A percentile compares a stretch with the other conserved stretches of the same genome.
These are phyloP conservation scores for Planiliza haematocheilus DNA, from an alignment of 2,113 vertebrate species.

Conservation along the genomic window DNA sequence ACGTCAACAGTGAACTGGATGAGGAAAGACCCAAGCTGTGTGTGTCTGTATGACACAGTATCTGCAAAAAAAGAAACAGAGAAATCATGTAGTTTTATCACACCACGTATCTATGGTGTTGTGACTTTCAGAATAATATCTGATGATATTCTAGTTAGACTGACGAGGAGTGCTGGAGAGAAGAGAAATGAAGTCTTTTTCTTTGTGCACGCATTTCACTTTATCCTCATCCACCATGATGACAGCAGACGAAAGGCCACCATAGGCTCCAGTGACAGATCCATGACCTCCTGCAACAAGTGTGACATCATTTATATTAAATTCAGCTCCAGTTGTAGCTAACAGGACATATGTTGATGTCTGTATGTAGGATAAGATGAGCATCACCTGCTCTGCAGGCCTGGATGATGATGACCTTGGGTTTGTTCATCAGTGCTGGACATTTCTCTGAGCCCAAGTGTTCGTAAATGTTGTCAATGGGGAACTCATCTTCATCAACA, in stretches of 20 bases:
- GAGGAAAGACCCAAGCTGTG: constrained; percentile 61
- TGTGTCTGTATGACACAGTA: constrained; percentile 74
- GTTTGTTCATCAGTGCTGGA: constrained; percentile 81
- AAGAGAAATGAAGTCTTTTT: constrained; percentile 87
- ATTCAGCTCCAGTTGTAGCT: no score
- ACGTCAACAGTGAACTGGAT: constrained; percentile 72
- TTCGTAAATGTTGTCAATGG: constrained; percentile 75
- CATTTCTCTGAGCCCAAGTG: constrained; percentile 81
- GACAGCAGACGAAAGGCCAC: no score
- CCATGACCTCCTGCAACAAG: constrained; percentile 54
- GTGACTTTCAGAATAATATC: neutral
- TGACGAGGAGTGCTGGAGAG: constrained; percentile 84
- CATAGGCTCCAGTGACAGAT: no score
- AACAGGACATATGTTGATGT: no score
- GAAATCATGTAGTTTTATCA: neutral
- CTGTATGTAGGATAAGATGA: no score
- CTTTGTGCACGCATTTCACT: constrained; percentile 61
- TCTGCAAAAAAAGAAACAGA: constrained; percentile 68
- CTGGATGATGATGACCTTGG: constrained; percentile 91
- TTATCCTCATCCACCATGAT: neutral
- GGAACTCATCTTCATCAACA: constrained; percentile 71
- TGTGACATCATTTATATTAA: no score
- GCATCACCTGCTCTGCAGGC: constrained; percentile 86
- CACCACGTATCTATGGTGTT: neutral
- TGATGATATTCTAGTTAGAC: neutral